Evolutionary conservation across 2,888 invertebrate species (phyloP), one percentile per base, ranked within the genome.

Genomic region (Alsophila aescularia): DNA sequence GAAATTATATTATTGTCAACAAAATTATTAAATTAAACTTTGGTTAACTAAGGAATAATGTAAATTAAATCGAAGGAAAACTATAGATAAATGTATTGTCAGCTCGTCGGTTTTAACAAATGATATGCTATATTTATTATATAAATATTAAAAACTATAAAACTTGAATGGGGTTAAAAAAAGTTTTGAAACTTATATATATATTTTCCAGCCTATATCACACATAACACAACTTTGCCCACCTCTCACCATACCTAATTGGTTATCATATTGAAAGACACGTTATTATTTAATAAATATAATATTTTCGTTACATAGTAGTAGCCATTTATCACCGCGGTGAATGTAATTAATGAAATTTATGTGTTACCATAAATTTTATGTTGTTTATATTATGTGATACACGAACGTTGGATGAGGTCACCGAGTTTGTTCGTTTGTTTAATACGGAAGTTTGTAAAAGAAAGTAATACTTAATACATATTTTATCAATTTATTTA

Each of bases 341-440:
- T 74, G 80, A 70, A 75, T 75, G 85, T 88, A 87, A 88, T 89
- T 88, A 88, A 86, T 82, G 79, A 82, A 85, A 89, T 88, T 88
- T 87, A 88, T 87, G 85, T 78, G 69, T 58, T 71, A 67, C 72
- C 82, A 82, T 85, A 85, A 85, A 86, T 87, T 83, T 80, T 72
- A 78, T 76, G 69, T 66, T 77, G 72, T 74, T 72, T 69, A 67
- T 69, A 77, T 75, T 83, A 49, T 55, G 76, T 80, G 74, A 73
- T 77, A 73, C 73, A 73, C 71, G 73, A 70, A 69, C 69, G 69
- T 57, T 77, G 75, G 54, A 9, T 75, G 80, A 78, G 79, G 79
- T 81, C 80, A 77, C 74, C 75, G 72, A 72, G 31, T 14, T 8
- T 10, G 12, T 13, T n/a, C 12, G 21, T 13, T 35, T 29, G 29